These are phyloP conservation scores for Rhizoglyphus robini DNA, from an alignment of 1,140 invertebrate species.

Conservation along the genomic window DNA sequence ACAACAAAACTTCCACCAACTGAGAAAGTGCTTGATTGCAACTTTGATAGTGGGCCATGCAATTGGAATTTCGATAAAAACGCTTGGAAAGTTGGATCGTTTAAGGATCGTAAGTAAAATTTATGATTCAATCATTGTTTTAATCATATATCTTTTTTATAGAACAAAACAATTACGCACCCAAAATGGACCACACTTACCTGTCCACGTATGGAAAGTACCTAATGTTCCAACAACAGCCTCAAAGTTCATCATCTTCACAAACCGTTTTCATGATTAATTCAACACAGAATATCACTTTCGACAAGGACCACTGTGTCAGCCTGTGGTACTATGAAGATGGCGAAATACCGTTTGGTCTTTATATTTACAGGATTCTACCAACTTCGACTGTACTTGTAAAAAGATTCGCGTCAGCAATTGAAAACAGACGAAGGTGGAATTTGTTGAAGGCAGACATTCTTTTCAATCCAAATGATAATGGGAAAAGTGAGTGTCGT, in stretches of 20 bases:
- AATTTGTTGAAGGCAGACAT: not conserved
- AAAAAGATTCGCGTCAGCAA: not conserved
- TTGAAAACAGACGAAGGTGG: not conserved
- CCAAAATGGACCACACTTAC: not conserved
- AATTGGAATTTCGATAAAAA: not conserved
- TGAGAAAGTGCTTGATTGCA: not conserved
- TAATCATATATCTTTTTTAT: not conserved
- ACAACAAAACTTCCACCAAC: not conserved
- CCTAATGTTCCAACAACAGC: not conserved
- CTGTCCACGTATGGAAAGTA: not conserved
- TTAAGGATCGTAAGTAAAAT: not conserved
- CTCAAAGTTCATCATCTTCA: not conserved
- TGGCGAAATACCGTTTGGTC: not conserved
- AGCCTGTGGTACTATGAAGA: slow-evolving; percentile 7
- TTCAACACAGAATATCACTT: not conserved
- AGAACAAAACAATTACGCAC: not conserved
- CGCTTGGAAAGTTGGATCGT: not conserved
- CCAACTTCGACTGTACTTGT: too few relatives aligned
- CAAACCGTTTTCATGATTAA: not conserved
- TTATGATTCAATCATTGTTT: not conserved
- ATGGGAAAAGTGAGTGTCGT: not conserved
- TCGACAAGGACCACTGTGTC: not conserved
- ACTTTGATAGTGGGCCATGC: not conserved
- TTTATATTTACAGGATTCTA: not conserved
- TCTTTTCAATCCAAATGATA: not conserved